Conservation (phyloP, 2,888 invertebrate species). For the Allacma fusca region DNA sequence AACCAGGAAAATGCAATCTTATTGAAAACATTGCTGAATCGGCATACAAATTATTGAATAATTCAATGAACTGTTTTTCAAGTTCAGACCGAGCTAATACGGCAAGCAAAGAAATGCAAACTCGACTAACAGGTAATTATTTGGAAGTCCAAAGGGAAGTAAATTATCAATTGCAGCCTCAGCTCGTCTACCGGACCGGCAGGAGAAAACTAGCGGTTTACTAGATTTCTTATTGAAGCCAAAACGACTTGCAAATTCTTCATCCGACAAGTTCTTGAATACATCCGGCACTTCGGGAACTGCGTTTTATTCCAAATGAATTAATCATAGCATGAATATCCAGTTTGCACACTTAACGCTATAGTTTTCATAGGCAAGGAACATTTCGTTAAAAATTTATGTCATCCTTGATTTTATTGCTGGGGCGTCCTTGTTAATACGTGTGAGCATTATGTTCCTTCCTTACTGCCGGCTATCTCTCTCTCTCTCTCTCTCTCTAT, state of each 20-base stretch:
- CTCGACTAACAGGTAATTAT: constrained; percentile 34
- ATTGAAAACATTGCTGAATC: too few species aligned
- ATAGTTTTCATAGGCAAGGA: neutral
- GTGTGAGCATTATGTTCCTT: constrained; percentile 1
- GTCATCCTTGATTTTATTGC: constrained; percentile 16
- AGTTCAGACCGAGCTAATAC: too few species aligned
- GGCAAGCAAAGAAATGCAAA: neutral
- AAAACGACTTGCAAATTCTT: constrained; percentile 24
- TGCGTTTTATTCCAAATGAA: constrained; percentile 14
- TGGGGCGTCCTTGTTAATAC: constrained; percentile 7
- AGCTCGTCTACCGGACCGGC: constrained; percentile 34
- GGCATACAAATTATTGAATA: too few species aligned
- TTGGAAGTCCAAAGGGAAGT: constrained; percentile 9
- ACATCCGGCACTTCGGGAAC: constrained; percentile 41
- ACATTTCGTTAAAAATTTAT: neutral
- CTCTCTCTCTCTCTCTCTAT: neutral
- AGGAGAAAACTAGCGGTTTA: constrained; percentile 34
- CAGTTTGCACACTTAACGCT: neutral
- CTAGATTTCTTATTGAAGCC: constrained; percentile 28
- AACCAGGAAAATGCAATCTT: too few species aligned
- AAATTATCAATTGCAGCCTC: constrained; percentile 40
- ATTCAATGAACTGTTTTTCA: too few species aligned
- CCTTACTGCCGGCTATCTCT: neutral
- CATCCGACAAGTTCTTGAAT: constrained; percentile 35
- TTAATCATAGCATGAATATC: neutral